Evolutionary conservation across 1,140 invertebrate species (phyloP), one percentile per base, ranked within the genome.

Genomic region (Lasioglossum baleicum): DNA sequence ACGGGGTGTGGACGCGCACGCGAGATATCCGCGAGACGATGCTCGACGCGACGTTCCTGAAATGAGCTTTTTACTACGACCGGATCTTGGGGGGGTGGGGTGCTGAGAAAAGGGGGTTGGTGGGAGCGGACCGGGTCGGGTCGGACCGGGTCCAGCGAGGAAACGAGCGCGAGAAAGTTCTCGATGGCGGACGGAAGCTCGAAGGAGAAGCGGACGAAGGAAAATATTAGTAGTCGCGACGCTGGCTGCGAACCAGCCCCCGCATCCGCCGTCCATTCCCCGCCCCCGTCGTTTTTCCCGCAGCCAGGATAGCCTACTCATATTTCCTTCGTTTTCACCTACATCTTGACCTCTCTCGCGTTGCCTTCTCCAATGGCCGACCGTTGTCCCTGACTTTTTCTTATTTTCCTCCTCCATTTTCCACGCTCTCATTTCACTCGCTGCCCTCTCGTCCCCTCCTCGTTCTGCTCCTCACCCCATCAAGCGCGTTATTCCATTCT

Each of bases 61-160:
- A 84, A 85, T 78, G 78, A 85, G 74, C 80, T 85, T 85, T 85
- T 85, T 80, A 73, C 65, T 60, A 69, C 31, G 42, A 48, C 51
- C 61, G 82, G 80, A 78, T n/a, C n/a, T n/a, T n/a, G n/a, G n/a
- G n/a, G n/a, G n/a, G n/a, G n/a, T n/a, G n/a, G 13, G 44, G 44
- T 10, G 10, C 44, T 0, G 42, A 44, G 42, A 53, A 15, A 15
- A 66, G 60, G 51, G 15, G 15, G 10, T 22, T 35, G 44, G 35
- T 26, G 48, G 2, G 68, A 58, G 72, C 53, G 58, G 61, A n/a
- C 6, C 22, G 61, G 56, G 35, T 7, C 20, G 53, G 53, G 53
- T 56, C 51, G 53, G 6, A 13, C 15, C 15, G 40, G 35, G 61
- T 22, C 64, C 69, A 65, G 58, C 44, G 44, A 79, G 70, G n/a